phyloP scores from a whole-genome alignment of 92 coral and sea anemone genomes.

The Heliopora coerulea region DNA sequence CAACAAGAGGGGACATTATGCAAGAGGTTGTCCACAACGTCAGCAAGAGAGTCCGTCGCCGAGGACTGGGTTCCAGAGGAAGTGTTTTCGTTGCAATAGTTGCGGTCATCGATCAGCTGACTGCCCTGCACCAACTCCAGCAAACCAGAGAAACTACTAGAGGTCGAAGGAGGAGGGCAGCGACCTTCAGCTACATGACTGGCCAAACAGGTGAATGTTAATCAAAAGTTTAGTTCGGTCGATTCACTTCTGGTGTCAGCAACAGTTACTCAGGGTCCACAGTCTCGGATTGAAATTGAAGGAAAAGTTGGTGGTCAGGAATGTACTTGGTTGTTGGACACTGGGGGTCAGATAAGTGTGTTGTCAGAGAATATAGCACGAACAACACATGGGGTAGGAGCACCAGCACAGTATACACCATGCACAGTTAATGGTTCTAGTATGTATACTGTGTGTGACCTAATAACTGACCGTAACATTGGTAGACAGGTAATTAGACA shows the following conservation, averaged over 20 bases:
- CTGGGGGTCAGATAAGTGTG: conserved; percentile 5
- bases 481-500: background rate
- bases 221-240: background rate
- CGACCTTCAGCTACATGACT: conserved; percentile 5
- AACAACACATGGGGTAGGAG: background rate
- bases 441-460: conserved; percentile 3
- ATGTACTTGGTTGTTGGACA: conserved; percentile 6
- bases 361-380: conserved; percentile 1
- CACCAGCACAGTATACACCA: conserved; percentile 11
- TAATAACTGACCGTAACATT: background rate
- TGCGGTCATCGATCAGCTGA: conserved; percentile 5
- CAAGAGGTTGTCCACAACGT: conserved; percentile 5
- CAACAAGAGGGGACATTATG: conserved; percentile 1
- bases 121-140: background rate
- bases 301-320: conserved; percentile 9
- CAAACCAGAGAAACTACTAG: background rate
- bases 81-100: background rate
- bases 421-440: background rate
- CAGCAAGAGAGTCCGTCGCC: background rate
- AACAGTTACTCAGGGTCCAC: background rate
- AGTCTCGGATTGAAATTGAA: background rate
- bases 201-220: background rate
- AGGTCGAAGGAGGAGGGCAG: conserved; percentile 14
- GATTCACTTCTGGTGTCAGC: conserved; percentile 1
- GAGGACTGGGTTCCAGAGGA: conserved; percentile 2